Evolutionary conservation across 1,140 invertebrate genomes (phyloP).

Genomic region (Antheraea pernyi): DNA sequence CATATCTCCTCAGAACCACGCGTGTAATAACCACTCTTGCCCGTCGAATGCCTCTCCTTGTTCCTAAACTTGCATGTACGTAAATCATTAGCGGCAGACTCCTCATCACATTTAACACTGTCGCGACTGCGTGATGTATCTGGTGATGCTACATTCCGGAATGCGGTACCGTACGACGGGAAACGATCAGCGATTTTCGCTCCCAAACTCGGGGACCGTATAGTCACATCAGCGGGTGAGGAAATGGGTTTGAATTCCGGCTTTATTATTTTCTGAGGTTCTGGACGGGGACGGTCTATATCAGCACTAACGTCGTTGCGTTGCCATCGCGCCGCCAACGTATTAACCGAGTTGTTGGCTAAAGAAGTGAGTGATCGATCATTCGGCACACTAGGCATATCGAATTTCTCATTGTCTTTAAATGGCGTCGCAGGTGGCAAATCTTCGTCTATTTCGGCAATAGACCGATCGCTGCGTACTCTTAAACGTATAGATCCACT

Average conservation of each 20-base stretch:
- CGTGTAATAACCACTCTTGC: constrained; percentile 69
- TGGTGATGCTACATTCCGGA: constrained; percentile 63
- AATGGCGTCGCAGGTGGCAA: constrained; percentile 62
- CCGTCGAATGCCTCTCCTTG: constrained; percentile 66
- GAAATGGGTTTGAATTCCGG: constrained; percentile 68
- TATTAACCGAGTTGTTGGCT: constrained; percentile 34
- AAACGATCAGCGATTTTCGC: constrained; percentile 64
- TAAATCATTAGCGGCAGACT: constrained; percentile 61
- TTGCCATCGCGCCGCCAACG: constrained; percentile 48
- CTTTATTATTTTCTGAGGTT: constrained; percentile 69
- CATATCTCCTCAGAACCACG: constrained; percentile 70
- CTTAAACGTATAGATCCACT: constrained; percentile 57
- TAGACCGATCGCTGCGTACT: constrained; percentile 43
- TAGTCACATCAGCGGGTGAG: constrained; percentile 58
- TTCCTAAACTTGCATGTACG: constrained; percentile 66
- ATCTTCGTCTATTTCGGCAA: constrained; percentile 52
- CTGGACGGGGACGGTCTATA: constrained; percentile 34
- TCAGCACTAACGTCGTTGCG: constrained; percentile 43
- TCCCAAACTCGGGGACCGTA: constrained; percentile 64
- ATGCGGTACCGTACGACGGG: constrained; percentile 68
- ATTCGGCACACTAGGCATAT: constrained; percentile 14
- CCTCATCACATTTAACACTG: constrained; percentile 48
- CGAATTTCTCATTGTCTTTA: constrained; percentile 55
- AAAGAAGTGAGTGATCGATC: constrained; percentile 22
- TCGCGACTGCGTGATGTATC: constrained; percentile 42